These are phyloP conservation scores for Drosophila subsilvestris DNA, from an alignment of 2,888 invertebrate genomes.

Conservation along the genomic window DNA sequence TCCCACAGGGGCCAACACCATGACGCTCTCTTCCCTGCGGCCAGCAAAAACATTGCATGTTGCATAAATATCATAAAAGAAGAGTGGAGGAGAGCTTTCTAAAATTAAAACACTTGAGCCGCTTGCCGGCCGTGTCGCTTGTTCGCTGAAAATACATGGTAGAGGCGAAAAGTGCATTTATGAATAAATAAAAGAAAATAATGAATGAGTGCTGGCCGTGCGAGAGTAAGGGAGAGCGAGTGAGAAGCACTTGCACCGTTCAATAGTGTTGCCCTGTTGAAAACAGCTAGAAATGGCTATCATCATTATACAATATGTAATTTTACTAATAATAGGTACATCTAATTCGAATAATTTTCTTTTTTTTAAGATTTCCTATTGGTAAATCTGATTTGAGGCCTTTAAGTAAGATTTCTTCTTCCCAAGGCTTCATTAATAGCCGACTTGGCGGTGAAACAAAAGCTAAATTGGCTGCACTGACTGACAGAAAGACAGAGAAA, in stretches of 20 bases:
- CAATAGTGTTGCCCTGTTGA: constrained; percentile 40
- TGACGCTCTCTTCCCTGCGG: constrained; percentile 51
- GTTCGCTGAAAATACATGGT: constrained; percentile 61
- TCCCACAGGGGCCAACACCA: constrained; percentile 7
- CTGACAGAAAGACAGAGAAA: constrained; percentile 70
- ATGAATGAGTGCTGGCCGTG: constrained; percentile 49
- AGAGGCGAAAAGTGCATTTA: constrained; percentile 65
- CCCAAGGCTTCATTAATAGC: neutral
- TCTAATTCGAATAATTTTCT: neutral
- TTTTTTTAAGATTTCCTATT: neutral
- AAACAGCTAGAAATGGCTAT: neutral
- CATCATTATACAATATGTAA: neutral
- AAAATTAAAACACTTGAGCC: constrained; percentile 65
- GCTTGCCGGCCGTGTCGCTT: constrained; percentile 18
- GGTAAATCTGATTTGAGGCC: too few relatives aligned
- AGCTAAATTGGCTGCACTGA: constrained; percentile 23
- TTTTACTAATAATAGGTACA: neutral
- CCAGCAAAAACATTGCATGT: constrained; percentile 61
- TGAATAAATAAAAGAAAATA: constrained; percentile 61
- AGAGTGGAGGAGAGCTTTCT: constrained; percentile 62
- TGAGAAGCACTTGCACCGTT: constrained; percentile 42
- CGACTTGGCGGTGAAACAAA: neutral
- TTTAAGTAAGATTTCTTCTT: too few relatives aligned
- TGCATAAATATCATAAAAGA: constrained; percentile 63
- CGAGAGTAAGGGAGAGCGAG: constrained; percentile 17